Evolutionary conservation across 1,140 invertebrate genomes (phyloP).

Genomic region (Atta texana): DNA sequence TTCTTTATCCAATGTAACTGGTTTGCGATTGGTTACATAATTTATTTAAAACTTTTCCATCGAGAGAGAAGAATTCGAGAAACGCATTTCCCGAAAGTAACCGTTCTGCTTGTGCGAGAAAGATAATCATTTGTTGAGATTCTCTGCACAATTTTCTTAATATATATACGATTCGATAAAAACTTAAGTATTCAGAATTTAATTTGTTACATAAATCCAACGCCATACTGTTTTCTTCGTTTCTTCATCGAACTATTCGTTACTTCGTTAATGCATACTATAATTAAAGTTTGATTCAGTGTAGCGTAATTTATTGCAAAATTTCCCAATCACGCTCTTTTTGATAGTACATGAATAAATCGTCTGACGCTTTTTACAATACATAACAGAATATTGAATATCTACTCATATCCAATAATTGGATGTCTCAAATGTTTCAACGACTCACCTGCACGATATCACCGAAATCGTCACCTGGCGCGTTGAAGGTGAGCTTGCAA

Average conservation of each 20-base stretch:
- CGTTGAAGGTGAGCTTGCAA: conserved; percentile 94
- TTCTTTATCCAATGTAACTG: not conserved
- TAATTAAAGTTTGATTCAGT: conserved; percentile 52
- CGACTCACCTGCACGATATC: conserved; percentile 93
- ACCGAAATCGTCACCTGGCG: conserved; percentile 92
- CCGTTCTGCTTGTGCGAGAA: not conserved
- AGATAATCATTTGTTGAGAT: conserved; percentile 24
- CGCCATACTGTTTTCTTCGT: not conserved
- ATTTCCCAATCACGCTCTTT: conserved; percentile 18
- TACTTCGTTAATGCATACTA: conserved; percentile 55
- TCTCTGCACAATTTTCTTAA: not conserved
- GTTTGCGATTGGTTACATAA: not conserved
- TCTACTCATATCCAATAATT: not conserved
- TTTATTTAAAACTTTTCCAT: conserved; percentile 32
- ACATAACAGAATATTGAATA: not conserved
- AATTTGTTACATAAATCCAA: conserved; percentile 51
- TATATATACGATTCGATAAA: conserved; percentile 35
- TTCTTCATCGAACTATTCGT: conserved; percentile 45
- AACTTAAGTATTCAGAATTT: conserved; percentile 48
- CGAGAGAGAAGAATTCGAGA: not conserved
- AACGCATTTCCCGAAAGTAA: not conserved
- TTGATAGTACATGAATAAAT: conserved; percentile 1
- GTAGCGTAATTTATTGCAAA: conserved; percentile 26
- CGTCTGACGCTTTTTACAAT: not conserved
- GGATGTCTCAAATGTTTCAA: not conserved